Evolutionary conservation across 2,113 vertebrate genomes (phyloP).

Genomic region (Poeciliopsis occidentalis): DNA sequence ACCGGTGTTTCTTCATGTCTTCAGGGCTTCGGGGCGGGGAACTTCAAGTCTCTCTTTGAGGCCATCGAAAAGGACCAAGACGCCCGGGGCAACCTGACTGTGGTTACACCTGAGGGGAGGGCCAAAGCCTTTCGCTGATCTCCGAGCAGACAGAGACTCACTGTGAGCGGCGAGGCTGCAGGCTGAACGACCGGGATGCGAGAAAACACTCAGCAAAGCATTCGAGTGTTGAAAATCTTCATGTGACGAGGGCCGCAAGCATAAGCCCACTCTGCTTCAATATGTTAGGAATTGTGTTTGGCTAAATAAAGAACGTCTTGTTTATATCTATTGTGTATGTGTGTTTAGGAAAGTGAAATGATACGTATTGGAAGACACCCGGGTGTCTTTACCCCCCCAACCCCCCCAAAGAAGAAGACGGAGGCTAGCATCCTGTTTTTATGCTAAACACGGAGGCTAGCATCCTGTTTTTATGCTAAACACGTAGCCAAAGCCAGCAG

Average conservation of each 20-base stretch:
- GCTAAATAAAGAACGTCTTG: slow-evolving; percentile 47
- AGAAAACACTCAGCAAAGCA: slow-evolving; percentile 11
- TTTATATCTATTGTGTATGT: not conserved
- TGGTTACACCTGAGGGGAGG: slow-evolving; percentile 67
- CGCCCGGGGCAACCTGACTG: slow-evolving; percentile 83
- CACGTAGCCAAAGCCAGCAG: not conserved
- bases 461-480: not conserved
- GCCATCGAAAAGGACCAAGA: slow-evolving; percentile 86
- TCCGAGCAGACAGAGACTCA: slow-evolving; percentile 13
- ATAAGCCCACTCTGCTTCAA: slow-evolving; percentile 20
- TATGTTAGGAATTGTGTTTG: slow-evolving; percentile 9
- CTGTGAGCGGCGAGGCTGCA: not conserved
- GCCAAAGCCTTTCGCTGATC: slow-evolving; percentile 71
- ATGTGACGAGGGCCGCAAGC: slow-evolving; percentile 12
- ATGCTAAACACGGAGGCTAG: not conserved
- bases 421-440: not conserved
- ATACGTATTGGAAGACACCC: no score
- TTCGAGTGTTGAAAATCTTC: slow-evolving; percentile 5
- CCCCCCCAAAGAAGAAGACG: not conserved
- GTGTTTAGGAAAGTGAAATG: not conserved
- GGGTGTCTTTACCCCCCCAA: no score
- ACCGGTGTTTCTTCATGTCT: slow-evolving; percentile 53
- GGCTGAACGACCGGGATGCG: slow-evolving; percentile 7
- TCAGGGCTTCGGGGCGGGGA: slow-evolving; percentile 86
- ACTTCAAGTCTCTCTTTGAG: slow-evolving; percentile 88